Evolutionary conservation across 1,140 invertebrate genomes (phyloP), one percentile per base, ranked within the genome.

Genomic region (Listronotus oregonensis): DNA sequence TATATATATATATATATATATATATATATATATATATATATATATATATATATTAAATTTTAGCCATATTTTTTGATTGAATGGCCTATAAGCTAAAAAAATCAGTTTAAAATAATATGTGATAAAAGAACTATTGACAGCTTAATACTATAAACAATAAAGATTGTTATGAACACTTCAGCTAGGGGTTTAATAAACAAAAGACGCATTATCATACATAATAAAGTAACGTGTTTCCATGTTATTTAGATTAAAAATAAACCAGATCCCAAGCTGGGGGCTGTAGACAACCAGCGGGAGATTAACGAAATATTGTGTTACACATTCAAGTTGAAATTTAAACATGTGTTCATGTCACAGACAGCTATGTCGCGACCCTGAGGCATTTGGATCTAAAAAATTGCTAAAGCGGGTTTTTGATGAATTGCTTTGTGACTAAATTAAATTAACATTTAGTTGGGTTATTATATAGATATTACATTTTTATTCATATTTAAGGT

Each of bases 251-350:
- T 62, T 63, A 55, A 69, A 69, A 69, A 69, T 69, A 66, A 69
- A 69, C 68, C 52, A 60, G 60, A 63, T 63, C 57, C 68, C 40
- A 69, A 71, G 70, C 71, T 64, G 71, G 70, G 67, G 69, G 71
- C 67, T 67, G 67, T 39, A 58, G 63, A 65, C 63, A 43, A 68
- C 43, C 68, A 65, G 71, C 68, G 64, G 71, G 71, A 73, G 71
- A 73, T 69, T 69, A 73, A 71, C 67, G 71, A 73, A 73, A 73
- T 73, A 73, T 73, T 70, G 52, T 73, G 68, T 73, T 73, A 73
- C 71, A 65, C 63, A 65, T 56, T 49, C 37, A 62, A 52, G 40
- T 66, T 67, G 65, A 42, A 68, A 62, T 66, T 64, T 67, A 37
- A 12, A 71, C 63, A 65, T 65, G 63, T 65, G 63, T 65, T 65